These are phyloP conservation scores for Orthosia gracilis DNA, from an alignment of 2,888 invertebrate genomes.

Conservation along the genomic window DNA sequence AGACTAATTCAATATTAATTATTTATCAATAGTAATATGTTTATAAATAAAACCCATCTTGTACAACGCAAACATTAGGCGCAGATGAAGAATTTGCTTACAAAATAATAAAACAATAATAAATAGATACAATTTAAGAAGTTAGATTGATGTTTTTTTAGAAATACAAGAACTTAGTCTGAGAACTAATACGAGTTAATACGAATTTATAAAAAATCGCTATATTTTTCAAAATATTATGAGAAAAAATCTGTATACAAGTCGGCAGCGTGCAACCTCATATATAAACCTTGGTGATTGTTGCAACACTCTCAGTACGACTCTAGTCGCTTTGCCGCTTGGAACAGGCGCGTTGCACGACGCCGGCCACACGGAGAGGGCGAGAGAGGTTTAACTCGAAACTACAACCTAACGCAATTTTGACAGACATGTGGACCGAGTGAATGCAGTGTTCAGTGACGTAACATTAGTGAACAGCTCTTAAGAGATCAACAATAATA, in stretches of 20 bases:
- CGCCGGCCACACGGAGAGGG: slow-evolving; percentile 90
- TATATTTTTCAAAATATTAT: slow-evolving; percentile 61
- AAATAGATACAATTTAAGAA: not conserved
- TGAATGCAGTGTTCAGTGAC: slow-evolving; percentile 90
- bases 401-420: slow-evolving; percentile 77
- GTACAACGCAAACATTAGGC: not conserved
- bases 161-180: slow-evolving; percentile 2
- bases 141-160: not conserved
- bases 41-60: slow-evolving; percentile 3
- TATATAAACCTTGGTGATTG: slow-evolving; percentile 89
- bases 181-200: not conserved
- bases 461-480: slow-evolving; percentile 83
- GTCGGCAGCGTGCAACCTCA: slow-evolving; percentile 84
- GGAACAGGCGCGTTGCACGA: slow-evolving; percentile 87
- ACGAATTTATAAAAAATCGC: slow-evolving; percentile 1
- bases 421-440: slow-evolving; percentile 87
- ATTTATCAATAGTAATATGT: not conserved
- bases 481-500: slow-evolving; percentile 74
- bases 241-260: slow-evolving; percentile 73
- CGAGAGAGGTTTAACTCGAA: slow-evolving; percentile 87
- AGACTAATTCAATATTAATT: no score
- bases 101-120: not conserved
- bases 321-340: slow-evolving; percentile 92
- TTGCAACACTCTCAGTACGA: slow-evolving; percentile 91
- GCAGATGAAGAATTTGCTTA: not conserved